Percentiles rank a stretch among this genome's conserved stretches.
Conservation (phyloP, 2,113 vertebrate species). For the Pseudorectes ferrugineus region DNA sequence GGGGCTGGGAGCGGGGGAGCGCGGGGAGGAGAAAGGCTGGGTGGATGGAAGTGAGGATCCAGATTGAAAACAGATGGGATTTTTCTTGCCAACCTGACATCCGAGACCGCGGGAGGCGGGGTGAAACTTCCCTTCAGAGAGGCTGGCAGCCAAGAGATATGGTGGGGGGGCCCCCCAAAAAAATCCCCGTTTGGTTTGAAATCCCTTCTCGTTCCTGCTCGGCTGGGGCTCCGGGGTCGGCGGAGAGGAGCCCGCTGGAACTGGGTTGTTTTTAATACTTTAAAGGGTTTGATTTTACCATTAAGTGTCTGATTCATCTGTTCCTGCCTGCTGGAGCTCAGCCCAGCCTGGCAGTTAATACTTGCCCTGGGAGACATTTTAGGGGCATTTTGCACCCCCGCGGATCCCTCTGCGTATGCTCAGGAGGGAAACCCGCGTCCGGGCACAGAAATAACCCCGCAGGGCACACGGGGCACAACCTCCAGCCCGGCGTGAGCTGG, state of each 20-base stretch:
- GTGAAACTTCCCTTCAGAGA: not conserved
- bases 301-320: slow-evolving; percentile 41
- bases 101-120: slow-evolving; percentile 47
- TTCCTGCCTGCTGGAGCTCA: slow-evolving; percentile 31
- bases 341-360: slow-evolving; percentile 31
- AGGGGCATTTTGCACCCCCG: slow-evolving; percentile 9
- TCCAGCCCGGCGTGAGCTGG: not conserved
- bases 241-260: not conserved
- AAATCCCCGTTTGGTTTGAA: not conserved
- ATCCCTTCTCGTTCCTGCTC: not conserved
- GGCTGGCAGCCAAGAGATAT: slow-evolving; percentile 72
- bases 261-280: not conserved
- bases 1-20: slow-evolving; percentile 39
- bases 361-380: slow-evolving; percentile 34
- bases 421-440: not conserved
- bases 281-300: not conserved
- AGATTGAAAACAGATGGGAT: slow-evolving; percentile 70
- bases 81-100: slow-evolving; percentile 66
- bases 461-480: not conserved
- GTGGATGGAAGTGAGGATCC: slow-evolving; percentile 53
- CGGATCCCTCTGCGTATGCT: not conserved
- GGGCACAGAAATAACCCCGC: not conserved
- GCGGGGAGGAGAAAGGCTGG: not conserved
- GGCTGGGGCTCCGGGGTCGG: not conserved
- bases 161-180: not conserved